Conservation (phyloP, 2,797 vertebrate genomes). For the Ara ararauna region DNA sequence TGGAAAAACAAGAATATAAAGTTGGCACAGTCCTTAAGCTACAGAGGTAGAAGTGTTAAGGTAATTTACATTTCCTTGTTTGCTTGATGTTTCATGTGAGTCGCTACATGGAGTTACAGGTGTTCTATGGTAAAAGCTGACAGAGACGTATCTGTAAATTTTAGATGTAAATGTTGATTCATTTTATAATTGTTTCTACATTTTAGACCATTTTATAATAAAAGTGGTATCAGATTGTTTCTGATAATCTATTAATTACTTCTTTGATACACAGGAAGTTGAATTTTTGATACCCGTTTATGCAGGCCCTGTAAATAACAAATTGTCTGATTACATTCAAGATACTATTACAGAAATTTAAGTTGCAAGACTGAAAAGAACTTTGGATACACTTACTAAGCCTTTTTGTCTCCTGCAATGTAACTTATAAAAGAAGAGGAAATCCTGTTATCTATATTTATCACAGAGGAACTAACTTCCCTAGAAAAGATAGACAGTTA, state of each 20-base stretch:
- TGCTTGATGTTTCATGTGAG: neutral
- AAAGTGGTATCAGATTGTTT: neutral
- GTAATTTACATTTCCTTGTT: neutral
- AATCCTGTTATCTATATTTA: constrained; percentile 15
- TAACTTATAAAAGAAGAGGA: neutral
- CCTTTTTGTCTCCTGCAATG: neutral
- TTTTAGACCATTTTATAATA: neutral
- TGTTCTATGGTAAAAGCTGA: neutral
- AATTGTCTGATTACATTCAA: neutral
- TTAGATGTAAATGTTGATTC: neutral
- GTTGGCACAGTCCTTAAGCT: neutral
- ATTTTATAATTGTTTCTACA: neutral
- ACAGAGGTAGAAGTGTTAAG: neutral
- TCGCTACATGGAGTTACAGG: neutral
- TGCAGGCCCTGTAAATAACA: neutral
- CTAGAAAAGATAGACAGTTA: neutral
- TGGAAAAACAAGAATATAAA: neutral
- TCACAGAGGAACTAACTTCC: neutral
- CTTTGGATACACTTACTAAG: neutral
- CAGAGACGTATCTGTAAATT: neutral
- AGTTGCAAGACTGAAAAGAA: neutral
- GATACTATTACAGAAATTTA: neutral
- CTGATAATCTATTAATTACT: neutral
- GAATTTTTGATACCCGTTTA: neutral
- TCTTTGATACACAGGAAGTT: neutral